Evolutionary conservation across 2,888 invertebrate species (phyloP), one percentile per base, ranked within the genome.

Genomic region (Tenthredo notha): DNA sequence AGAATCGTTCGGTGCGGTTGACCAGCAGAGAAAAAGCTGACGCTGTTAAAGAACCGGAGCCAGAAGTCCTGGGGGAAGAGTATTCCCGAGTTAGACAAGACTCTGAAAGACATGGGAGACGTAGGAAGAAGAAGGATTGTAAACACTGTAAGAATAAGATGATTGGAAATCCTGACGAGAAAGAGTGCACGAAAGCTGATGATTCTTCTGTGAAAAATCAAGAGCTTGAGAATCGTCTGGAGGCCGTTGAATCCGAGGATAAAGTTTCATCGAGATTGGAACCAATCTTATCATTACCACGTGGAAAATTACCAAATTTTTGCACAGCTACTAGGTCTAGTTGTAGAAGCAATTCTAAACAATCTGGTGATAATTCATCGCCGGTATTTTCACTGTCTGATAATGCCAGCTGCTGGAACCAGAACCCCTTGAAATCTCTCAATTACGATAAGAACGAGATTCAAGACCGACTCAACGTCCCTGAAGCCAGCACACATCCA

Each of bases 41-140:
- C 72, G 50, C 85, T 72, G 18, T 72, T 33, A 67, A 75, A 80
- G 84, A 78, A 54, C 29, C 50, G 77, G 37, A 82, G 25, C 15
- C 84, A 33, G 18, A 84, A 47, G 21, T 86, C 75, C 77, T 18
- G 12, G 61, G 40, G 74, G 87, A 84, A 25, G 86, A 87, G n/a
- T 84, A 86, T 43, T 15, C 21, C 61, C 25, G 75, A 3, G 80
- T 29, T 25, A 77, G 84, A 50, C 78, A 85, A 25, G 78, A 85
- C 21, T 54, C 47, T 9, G 80, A 54, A 47, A 33, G 82, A 10
- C 58, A 47, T 21, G 58, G 84, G 9, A 89, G 90, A n/a, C 88
- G 92, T 40, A 90, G 93, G 10, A 87, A 89, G 77, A 93, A 93
- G 85, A 92, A 92, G 85, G 93, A 93, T 85, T 93, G 93, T 86